Conservation (phyloP, 2,888 invertebrate genomes). For the Cabera pusaria region DNA sequence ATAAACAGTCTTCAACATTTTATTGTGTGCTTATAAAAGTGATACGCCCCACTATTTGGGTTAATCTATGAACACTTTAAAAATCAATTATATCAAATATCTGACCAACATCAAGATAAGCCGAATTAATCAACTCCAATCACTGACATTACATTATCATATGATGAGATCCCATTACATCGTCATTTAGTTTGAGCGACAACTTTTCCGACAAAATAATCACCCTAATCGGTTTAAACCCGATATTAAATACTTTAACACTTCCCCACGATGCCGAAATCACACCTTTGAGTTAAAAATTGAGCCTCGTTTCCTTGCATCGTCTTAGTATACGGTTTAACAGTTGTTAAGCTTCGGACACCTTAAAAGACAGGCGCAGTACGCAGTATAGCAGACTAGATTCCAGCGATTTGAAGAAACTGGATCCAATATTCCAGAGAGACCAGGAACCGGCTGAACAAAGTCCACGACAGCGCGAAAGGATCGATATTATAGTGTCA, state of each 20-base stretch:
- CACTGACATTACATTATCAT: constrained; percentile 30
- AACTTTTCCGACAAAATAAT: constrained; percentile 52
- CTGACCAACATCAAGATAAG: constrained; percentile 10
- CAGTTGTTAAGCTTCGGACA: constrained; percentile 2
- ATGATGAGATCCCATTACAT: constrained; percentile 34
- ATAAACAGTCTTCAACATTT: too few relatives aligned
- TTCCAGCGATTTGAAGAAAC: too few relatives aligned
- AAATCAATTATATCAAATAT: constrained; percentile 19
- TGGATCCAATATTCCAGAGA: too few relatives aligned
- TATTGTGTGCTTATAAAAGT: too few relatives aligned
- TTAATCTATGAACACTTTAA: too few relatives aligned
- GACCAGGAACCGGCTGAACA: too few relatives aligned
- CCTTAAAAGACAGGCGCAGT: too few relatives aligned
- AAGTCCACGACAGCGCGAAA: too few relatives aligned
- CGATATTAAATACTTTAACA: constrained; percentile 73
- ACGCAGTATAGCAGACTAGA: too few relatives aligned
- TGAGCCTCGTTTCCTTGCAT: constrained; percentile 63
- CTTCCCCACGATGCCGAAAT: constrained; percentile 66
- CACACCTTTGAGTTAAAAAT: constrained; percentile 76
- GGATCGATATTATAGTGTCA: too few relatives aligned
- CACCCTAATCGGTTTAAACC: constrained; percentile 46
- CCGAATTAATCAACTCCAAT: constrained; percentile 29
- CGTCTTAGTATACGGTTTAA: constrained; percentile 9
- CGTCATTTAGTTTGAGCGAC: constrained; percentile 43
- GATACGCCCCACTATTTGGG: too few relatives aligned